Evolutionary conservation across 2,113 vertebrate species (phyloP).

Genomic region (Rostratula benghalensis): DNA sequence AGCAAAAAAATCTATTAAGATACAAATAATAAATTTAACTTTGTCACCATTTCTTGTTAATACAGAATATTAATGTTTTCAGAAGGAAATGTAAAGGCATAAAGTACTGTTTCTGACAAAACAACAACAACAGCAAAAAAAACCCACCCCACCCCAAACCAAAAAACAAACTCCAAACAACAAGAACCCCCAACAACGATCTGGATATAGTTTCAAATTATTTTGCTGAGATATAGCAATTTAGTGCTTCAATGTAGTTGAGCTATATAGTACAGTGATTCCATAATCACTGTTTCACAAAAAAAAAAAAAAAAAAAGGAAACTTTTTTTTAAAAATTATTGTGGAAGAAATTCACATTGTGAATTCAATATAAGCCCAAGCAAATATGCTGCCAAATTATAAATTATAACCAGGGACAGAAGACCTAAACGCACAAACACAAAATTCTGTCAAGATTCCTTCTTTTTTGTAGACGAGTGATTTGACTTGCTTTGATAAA

Average conservation of each 20-base stretch:
- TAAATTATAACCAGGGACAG: conserved; percentile 3
- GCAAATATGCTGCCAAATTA: background rate
- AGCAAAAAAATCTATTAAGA: background rate
- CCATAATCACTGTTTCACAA: background rate
- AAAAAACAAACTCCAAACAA: too few relatives aligned
- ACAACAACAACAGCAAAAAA: too few relatives aligned
- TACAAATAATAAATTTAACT: background rate
- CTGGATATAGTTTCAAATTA: background rate
- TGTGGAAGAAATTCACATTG: background rate
- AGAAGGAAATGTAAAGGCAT: background rate
- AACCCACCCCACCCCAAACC: too few relatives aligned
- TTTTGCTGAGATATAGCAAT: background rate
- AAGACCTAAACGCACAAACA: background rate
- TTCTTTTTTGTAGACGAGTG: conserved; percentile 42
- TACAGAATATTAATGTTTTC: background rate
- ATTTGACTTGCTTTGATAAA: conserved; percentile 60
- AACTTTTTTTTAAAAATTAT: background rate
- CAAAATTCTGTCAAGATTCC: conserved; percentile 34
- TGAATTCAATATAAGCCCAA: conserved; percentile 12
- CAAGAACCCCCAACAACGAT: too few relatives aligned
- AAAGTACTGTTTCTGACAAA: background rate
- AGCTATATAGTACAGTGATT: background rate
- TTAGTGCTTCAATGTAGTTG: background rate
- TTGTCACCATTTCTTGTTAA: background rate
- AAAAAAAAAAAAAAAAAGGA: background rate